phyloP scores from a whole-genome alignment of 2,888 invertebrate species.

The Cantharis nigra region DNA sequence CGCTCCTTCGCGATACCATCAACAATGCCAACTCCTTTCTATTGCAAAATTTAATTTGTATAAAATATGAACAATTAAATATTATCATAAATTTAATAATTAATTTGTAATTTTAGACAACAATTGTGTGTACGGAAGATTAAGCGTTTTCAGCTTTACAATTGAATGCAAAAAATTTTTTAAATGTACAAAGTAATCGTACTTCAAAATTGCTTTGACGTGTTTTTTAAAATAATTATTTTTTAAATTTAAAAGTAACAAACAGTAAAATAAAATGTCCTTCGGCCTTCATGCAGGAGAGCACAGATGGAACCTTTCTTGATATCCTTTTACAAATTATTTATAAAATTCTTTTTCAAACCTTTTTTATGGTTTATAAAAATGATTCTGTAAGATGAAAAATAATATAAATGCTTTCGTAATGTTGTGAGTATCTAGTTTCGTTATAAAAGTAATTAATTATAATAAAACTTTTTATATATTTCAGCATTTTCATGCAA shows the following conservation, averaged over 20 bases:
- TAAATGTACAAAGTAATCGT: neutral
- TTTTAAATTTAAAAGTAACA: neutral
- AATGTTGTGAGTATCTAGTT: neutral
- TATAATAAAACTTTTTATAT: neutral
- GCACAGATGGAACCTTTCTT: neutral
- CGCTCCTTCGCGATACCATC: neutral
- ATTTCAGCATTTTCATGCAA: neutral
- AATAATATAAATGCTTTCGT: neutral
- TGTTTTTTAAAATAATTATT: neutral
- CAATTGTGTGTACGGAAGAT: neutral
- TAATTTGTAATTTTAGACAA: neutral
- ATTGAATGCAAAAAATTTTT: neutral
- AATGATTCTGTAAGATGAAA: neutral
- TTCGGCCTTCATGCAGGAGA: neutral
- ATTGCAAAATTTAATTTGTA: neutral
- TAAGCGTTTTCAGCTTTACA: neutral
- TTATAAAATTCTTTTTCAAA: slow-evolving; percentile 1
- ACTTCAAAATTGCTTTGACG: neutral
- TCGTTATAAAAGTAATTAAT: neutral
- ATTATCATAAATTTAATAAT: neutral
- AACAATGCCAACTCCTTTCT: neutral
- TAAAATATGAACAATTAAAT: neutral
- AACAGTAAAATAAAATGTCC: neutral
- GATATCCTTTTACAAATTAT: neutral
- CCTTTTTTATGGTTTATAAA: neutral